These are phyloP conservation scores for Cryptoblepharus egeriae DNA, from an alignment of 2,797 vertebrate species.

Conservation along the genomic window DNA sequence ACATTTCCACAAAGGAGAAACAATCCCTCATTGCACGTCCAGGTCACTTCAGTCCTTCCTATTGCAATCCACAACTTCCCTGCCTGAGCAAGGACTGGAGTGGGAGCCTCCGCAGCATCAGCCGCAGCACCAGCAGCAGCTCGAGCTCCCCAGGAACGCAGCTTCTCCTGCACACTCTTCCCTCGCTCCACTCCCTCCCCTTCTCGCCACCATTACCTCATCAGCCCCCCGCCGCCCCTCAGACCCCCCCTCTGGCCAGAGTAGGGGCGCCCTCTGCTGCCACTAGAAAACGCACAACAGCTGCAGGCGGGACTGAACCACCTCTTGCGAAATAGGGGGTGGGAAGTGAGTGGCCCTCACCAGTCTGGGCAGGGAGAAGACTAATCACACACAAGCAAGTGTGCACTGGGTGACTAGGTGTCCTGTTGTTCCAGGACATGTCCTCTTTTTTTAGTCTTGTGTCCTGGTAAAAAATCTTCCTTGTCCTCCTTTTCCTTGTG, in stretches of 20 bases:
- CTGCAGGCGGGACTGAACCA: slow-evolving; percentile 22
- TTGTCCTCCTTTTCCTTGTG: too few relatives aligned
- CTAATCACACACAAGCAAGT: too few relatives aligned
- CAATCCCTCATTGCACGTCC: slow-evolving; percentile 9
- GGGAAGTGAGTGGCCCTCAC: neutral
- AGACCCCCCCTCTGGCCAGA: slow-evolving; percentile 13
- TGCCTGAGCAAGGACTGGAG: neutral
- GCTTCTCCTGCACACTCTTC: neutral
- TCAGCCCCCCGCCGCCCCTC: slow-evolving; percentile 5
- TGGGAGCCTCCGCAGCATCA: too few relatives aligned
- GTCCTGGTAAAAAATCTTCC: too few relatives aligned
- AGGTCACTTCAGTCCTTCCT: neutral
- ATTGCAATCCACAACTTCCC: slow-evolving; percentile 8
- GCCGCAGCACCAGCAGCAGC: too few relatives aligned
- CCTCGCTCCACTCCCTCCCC: neutral
- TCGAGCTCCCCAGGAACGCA: neutral
- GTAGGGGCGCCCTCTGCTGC: slow-evolving; percentile 46
- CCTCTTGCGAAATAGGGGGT: neutral
- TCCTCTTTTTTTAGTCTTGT: too few relatives aligned
- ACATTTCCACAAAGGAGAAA: neutral
- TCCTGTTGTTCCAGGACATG: too few relatives aligned
- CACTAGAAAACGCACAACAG: neutral
- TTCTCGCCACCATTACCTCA: slow-evolving; percentile 46
- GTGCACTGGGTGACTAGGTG: too few relatives aligned
- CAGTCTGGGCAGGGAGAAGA: accelerated